Base-by-base conservation (phyloP, 2,113 vertebrate genomes). In the Ceuthmochares aereus region DNA sequence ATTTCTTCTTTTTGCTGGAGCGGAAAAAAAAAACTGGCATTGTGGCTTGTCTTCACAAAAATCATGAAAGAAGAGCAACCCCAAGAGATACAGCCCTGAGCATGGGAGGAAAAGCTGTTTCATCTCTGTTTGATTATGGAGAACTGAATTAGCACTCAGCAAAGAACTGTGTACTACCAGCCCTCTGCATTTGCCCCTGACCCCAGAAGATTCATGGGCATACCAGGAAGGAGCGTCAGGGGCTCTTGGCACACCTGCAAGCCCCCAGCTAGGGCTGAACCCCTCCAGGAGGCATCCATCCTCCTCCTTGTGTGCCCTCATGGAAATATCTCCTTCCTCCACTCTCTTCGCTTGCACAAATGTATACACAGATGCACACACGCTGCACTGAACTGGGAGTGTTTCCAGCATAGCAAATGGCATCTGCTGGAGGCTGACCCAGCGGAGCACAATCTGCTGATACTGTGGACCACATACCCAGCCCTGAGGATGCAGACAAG, bases 291-390 rank as follows among this genome's bases (percentile, higher is more conserved):
- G 30, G 29, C 20, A 80, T 43, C 27, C 40, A 22, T 22, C 72
- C 30, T 42, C 45, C 59, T 80, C 36, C 34, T 76, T 7, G 2
- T 9, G 16, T 0, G 18, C 7, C 20, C 34, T 78, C 74, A 43
- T 12, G 49, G 66, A 45, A 82, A 60, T 75, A 27, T 17, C 29
- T 81, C 52, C n/a, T 40, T 75, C 37, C 73, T 59, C 36, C 22
- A 16, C 34, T 3, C 15, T 11, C 55, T 34, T 14, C 7, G 3
- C 63, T 22, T 36, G 27, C 47, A 85, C 74, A 54, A 36, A 74
- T 6, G 7, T 12, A n/a, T 42, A 42, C 0, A 1, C 12, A 36
- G 67, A 47, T 0, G 2, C 30, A 64, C 49, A 36, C 27, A n/a
- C 22, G 0, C 1, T 42, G 55, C 73, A 29, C 6, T 0, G 1